Conservation (phyloP, 2,113 vertebrate species). For the Austrofundulus limnaeus region DNA sequence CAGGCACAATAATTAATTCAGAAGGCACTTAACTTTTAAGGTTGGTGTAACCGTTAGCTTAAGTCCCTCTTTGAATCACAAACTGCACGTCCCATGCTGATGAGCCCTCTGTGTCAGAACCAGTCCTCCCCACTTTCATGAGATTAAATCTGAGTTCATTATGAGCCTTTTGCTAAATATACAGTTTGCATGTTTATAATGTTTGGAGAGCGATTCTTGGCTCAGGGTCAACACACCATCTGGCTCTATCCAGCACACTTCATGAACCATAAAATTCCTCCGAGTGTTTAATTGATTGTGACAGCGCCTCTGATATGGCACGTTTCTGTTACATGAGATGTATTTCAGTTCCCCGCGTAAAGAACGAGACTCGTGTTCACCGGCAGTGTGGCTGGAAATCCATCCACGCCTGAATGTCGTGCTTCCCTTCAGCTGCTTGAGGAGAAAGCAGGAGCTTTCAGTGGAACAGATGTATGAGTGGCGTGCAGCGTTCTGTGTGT, state of each 20-base stretch:
- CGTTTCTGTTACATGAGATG: not conserved
- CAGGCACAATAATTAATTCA: no score
- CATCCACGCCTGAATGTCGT: no score
- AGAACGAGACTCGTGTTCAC: no score
- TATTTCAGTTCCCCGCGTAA: no score
- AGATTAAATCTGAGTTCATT: not conserved
- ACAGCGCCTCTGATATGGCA: not conserved
- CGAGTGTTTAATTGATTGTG: not conserved
- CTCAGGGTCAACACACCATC: not conserved
- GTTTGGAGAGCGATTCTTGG: not conserved
- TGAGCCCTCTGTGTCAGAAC: not conserved
- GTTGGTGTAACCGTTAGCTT: not conserved
- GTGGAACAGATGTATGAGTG: not conserved
- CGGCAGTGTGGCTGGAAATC: no score
- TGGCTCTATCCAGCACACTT: not conserved
- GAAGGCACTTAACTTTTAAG: no score
- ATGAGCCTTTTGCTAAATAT: not conserved
- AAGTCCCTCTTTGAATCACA: not conserved
- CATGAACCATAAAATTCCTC: not conserved
- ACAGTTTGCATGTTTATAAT: not conserved
- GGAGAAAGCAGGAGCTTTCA: not conserved
- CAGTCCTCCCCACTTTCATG: not conserved
- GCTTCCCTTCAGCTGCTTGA: not conserved
- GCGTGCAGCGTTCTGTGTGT: conserved; percentile 3
- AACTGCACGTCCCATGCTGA: not conserved